These are phyloP conservation scores for Malacoraja senta DNA, from an alignment of 2,797 vertebrate species.

Conservation along the genomic window DNA sequence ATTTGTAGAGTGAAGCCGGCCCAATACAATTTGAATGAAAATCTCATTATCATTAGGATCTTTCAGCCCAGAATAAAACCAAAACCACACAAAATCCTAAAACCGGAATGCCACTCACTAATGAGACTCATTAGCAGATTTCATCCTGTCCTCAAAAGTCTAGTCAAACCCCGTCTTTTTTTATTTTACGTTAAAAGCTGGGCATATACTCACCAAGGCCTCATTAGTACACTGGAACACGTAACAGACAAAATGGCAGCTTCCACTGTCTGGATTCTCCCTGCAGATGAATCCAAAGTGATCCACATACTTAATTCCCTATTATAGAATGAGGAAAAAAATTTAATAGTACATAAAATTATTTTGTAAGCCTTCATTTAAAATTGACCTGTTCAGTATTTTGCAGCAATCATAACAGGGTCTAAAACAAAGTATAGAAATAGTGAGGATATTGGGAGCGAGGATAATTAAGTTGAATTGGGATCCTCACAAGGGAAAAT, in stretches of 20 bases:
- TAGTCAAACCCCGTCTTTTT: too few species aligned
- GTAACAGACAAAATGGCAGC: constrained; percentile 87
- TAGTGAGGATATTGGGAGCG: not conserved
- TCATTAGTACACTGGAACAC: constrained; percentile 91
- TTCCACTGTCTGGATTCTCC: constrained; percentile 74
- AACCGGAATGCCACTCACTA: not conserved
- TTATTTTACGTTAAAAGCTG: not conserved
- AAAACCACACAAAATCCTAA: not conserved
- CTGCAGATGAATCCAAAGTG: constrained; percentile 98
- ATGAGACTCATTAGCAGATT: not conserved
- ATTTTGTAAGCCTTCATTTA: not conserved
- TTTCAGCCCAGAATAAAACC: not conserved
- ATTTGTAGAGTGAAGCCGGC: not conserved
- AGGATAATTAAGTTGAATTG: not conserved
- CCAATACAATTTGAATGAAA: too few species aligned
- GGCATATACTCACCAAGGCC: constrained; percentile 73
- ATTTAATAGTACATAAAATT: not conserved
- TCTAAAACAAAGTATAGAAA: not conserved
- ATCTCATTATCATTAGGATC: not conserved
- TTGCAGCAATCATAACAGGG: not conserved
- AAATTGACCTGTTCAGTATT: not conserved
- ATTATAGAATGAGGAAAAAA: constrained; percentile 38
- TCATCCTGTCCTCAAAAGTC: not conserved
- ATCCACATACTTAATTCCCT: constrained; percentile 93
- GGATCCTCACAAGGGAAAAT: not conserved